These are phyloP conservation scores for Pammene fasciana DNA, from an alignment of 2,888 invertebrate species.

Conservation along the genomic window DNA sequence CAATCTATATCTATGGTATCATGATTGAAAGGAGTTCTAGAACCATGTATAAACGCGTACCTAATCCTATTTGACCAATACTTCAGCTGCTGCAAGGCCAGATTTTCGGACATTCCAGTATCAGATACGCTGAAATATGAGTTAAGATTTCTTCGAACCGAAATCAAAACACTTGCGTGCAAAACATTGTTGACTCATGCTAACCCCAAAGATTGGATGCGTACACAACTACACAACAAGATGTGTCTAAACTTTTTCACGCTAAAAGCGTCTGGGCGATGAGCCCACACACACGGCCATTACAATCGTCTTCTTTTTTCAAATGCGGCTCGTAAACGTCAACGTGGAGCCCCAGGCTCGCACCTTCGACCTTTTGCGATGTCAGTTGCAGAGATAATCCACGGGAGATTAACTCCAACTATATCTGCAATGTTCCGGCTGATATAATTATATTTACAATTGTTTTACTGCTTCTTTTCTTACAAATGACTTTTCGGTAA, in stretches of 20 bases:
- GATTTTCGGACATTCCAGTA: too few relatives aligned
- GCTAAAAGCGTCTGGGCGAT: constrained; percentile 24
- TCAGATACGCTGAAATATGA: neutral
- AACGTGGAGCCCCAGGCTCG: constrained; percentile 54
- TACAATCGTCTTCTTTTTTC: constrained; percentile 65
- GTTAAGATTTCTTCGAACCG: too few relatives aligned
- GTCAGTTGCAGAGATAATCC: constrained; percentile 44
- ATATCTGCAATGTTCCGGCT: constrained; percentile 28
- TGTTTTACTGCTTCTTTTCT: constrained; percentile 6
- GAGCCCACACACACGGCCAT: constrained; percentile 69
- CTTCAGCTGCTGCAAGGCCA: too few relatives aligned
- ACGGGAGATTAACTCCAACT: constrained; percentile 40
- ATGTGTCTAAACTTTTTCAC: constrained; percentile 26
- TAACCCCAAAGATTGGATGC: too few relatives aligned
- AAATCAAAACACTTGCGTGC: neutral
- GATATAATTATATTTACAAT: constrained; percentile 31
- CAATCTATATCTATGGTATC: constrained; percentile 27
- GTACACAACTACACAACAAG: constrained; percentile 19
- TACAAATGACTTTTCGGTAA: constrained; percentile 5
- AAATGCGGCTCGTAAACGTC: constrained; percentile 73
- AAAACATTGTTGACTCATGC: constrained; percentile 3
- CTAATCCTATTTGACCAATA: neutral
- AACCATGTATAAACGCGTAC: neutral
- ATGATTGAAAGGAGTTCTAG: constrained; percentile 5
- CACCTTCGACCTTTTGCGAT: constrained; percentile 41